Conservation (phyloP, 2,888 invertebrate species). For the Pseudococcus longispinus region DNA sequence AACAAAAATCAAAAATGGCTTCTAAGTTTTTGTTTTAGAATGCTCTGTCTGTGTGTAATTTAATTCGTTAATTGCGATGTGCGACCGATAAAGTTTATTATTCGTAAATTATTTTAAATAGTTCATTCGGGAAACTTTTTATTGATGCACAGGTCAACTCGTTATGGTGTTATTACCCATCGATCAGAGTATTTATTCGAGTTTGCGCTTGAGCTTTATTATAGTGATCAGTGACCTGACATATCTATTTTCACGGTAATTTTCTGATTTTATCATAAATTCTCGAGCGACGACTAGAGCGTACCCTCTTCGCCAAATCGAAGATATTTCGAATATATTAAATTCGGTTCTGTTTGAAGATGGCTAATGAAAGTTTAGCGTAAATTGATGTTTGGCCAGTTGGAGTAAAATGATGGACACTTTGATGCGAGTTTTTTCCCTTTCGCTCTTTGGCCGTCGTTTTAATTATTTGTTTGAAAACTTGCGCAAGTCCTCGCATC, state of each 20-base stretch:
- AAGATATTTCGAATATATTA: neutral
- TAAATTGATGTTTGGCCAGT: too few species aligned
- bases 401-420: neutral
- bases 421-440: too few species aligned
- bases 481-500: neutral
- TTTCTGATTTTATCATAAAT: neutral
- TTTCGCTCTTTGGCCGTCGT: too few species aligned
- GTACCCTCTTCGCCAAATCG: neutral
- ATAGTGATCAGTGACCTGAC: neutral
- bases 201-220: neutral
- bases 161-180: neutral
- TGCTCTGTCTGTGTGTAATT: neutral
- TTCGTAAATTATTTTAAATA: neutral
- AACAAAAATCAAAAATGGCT: conserved; percentile 34
- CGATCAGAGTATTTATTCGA: neutral
- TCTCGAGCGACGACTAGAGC: neutral
- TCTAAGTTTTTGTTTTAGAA: neutral
- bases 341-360: neutral
- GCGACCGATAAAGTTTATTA: neutral
- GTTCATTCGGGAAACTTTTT: neutral
- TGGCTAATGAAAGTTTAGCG: too few species aligned
- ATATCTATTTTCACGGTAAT: neutral
- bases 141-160: neutral
- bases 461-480: too few species aligned
- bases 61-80: neutral